Evolutionary conservation across 2,797 vertebrate genomes (phyloP), one percentile per base, ranked within the genome.

Genomic region (Sebastes flavidus): DNA sequence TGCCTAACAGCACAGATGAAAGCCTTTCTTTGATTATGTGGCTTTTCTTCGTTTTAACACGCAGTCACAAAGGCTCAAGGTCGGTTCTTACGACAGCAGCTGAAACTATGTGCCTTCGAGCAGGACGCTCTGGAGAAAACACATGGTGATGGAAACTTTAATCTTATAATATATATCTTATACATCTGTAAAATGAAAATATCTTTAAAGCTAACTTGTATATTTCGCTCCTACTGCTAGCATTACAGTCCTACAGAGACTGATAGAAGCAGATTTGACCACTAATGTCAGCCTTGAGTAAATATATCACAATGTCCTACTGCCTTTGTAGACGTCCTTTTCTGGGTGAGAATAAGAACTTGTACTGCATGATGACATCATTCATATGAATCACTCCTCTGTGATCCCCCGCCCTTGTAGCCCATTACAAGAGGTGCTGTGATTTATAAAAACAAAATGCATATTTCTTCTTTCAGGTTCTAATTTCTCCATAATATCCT

Each of bases 281-380:
- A 42, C 69, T 25, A 14, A 56, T 72, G 62, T 78, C 83, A 73
- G 49, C 76, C 70, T 63, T 29, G 2, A 76, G 3, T 55, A 72
- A 75, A 82, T 67, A 46, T 66, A 82, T 77, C 71, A 56, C 70
- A 54, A 5, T 27, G 62, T 70, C 76, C 52, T 34, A 5, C n/a
- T 36, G 65, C 56, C 65, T 67, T 65, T 67, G 58, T 73, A 36
- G 27, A 77, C 20, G 79, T 84, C 80, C 83, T 84, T 80, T 75
- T 75, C 60, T 6, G 7, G 25, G 36, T 63, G 38, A 67, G 46
- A 84, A 74, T 63, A 61, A 13, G 34, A 84, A 87, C 60, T 81
- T 71, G 32, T 69, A 54, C 83, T 78, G 80, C 84, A 84, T 72
- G 58, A 83, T 91, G 85, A 91, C 87, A 88, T 92, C 89, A 90